Percentiles rank a stretch among this genome's conserved stretches.
Conservation (phyloP, 2,888 invertebrate species). For the Metacarcinus magister region DNA sequence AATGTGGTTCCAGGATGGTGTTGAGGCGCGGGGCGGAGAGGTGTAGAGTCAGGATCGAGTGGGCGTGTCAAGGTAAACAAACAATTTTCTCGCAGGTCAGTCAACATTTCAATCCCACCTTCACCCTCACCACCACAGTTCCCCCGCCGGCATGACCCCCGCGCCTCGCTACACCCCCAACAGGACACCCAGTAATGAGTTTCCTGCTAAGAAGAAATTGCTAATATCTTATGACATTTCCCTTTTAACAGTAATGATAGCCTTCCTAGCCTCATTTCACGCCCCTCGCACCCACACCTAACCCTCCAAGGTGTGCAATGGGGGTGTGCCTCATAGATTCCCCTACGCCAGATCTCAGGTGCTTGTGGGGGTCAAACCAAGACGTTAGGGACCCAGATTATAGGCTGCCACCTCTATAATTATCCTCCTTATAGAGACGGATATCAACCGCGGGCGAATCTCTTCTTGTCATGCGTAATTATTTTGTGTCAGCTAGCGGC, state of each 20-base stretch:
- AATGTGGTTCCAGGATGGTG: not conserved
- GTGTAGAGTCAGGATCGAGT: not conserved
- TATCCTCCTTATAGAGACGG: conserved; percentile 43
- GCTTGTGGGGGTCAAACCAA: conserved; percentile 46
- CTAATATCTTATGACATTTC: conserved; percentile 67
- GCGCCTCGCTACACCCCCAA: not conserved
- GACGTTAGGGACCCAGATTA: conserved; percentile 27
- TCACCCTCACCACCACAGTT: not conserved
- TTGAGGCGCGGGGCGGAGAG: not conserved
- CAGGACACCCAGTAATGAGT: conserved; percentile 57
- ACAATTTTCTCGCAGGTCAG: not conserved
- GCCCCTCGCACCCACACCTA: conserved; percentile 8
- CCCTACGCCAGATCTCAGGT: conserved; percentile 1
- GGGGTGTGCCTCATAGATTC: conserved; percentile 28
- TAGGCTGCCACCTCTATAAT: conserved; percentile 44
- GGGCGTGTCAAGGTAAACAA: conserved; percentile 16
- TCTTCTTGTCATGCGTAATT: conserved; percentile 42
- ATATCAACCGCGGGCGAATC: conserved; percentile 48
- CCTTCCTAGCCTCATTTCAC: conserved; percentile 34
- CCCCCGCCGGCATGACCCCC: not conserved
- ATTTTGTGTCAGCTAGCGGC: conserved; percentile 36
- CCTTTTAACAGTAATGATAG: conserved; percentile 63
- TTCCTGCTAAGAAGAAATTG: conserved; percentile 65
- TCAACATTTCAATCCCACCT: not conserved
- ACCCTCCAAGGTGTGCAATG: not conserved